These are phyloP conservation scores for Microplitis manilae DNA, from an alignment of 2,888 invertebrate genomes.

Conservation along the genomic window DNA sequence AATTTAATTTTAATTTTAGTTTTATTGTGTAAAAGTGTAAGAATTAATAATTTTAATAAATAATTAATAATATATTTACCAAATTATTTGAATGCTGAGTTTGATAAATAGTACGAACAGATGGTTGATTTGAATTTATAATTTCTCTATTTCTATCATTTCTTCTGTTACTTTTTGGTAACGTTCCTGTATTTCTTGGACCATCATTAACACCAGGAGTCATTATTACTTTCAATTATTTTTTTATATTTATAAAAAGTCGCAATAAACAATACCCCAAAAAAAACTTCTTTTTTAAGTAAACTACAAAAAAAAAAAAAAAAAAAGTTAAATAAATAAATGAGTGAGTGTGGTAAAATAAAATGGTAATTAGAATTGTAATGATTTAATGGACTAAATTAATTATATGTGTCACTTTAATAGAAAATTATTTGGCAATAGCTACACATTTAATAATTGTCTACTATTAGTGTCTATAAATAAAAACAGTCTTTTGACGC, in stretches of 20 bases:
- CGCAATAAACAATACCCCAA: background rate
- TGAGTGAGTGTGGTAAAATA: background rate
- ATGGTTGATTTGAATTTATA: conserved; percentile 56
- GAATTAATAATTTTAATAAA: background rate
- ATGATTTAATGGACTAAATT: background rate
- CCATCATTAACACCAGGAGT: conserved; percentile 64
- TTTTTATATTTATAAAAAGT: background rate
- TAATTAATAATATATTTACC: conserved; percentile 53
- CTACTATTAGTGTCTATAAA: conserved; percentile 54
- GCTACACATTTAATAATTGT: background rate
- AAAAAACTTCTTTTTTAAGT: background rate
- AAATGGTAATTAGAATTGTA: background rate
- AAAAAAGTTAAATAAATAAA: background rate
- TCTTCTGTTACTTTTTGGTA: conserved; percentile 66
- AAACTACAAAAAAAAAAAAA: background rate
- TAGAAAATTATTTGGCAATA: conserved; percentile 25
- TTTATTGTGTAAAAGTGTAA: background rate
- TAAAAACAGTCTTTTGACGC: conserved; percentile 59
- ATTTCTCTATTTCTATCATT: conserved; percentile 64
- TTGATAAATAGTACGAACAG: conserved; percentile 51
- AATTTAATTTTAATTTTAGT: background rate
- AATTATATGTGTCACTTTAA: conserved; percentile 4
- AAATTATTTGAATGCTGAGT: conserved; percentile 64
- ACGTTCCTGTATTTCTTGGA: conserved; percentile 64
- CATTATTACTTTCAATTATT: conserved; percentile 52